Conservation (phyloP, 2,888 invertebrate species). For the Tachina fera region DNA sequence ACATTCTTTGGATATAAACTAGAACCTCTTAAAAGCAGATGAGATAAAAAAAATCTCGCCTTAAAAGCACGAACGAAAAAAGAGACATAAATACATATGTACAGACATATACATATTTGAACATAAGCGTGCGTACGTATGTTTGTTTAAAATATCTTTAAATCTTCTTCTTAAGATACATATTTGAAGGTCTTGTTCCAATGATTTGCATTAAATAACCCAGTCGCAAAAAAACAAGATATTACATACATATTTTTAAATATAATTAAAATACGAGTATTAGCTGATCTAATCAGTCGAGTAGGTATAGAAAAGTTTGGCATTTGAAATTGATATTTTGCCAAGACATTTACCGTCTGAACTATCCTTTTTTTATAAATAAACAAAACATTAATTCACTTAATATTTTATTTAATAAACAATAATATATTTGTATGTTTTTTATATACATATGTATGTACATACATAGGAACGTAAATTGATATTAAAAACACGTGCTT, state of each 20-base stretch:
- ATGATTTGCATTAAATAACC: constrained; percentile 55
- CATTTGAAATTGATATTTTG: constrained; percentile 3
- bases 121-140: neutral
- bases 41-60: neutral
- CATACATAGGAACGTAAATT: neutral
- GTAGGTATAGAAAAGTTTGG: constrained; percentile 8
- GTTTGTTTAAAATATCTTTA: neutral
- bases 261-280: neutral
- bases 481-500: constrained; percentile 1
- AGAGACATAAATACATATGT: constrained; percentile 27
- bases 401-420: constrained; percentile 15
- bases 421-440: neutral
- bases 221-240: constrained; percentile 4
- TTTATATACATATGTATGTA: neutral
- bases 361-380: constrained; percentile 24
- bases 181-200: neutral
- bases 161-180: neutral
- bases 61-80: constrained; percentile 3
- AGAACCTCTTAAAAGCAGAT: constrained; percentile 16
- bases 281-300: constrained; percentile 27
- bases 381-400: neutral
- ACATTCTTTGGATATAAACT: constrained; percentile 1
- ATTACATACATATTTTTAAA: constrained; percentile 35
- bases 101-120: too few relatives aligned
- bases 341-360: constrained; percentile 4